These are phyloP conservation scores for Clarias platycephalus DNA, from an alignment of 2,797 vertebrate genomes.

Conservation along the genomic window DNA sequence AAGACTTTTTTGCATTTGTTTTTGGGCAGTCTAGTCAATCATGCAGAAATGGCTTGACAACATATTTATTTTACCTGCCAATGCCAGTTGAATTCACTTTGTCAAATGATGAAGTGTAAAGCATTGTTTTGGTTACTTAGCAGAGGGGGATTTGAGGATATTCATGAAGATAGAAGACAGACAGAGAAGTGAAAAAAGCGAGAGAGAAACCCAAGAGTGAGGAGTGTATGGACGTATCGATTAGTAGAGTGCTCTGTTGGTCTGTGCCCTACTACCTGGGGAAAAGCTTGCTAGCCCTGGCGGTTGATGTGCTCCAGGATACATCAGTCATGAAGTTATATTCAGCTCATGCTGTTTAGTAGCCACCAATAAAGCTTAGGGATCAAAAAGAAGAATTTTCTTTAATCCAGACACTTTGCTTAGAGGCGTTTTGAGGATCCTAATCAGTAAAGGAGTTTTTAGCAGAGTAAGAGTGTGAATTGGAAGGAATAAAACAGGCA, in stretches of 20 bases:
- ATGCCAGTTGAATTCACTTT: slow-evolving; percentile 61
- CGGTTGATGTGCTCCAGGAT: slow-evolving; percentile 64
- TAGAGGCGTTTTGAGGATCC: neutral
- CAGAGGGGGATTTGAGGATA: slow-evolving; percentile 24
- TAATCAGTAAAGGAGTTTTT: neutral
- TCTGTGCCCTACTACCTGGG: slow-evolving; percentile 49
- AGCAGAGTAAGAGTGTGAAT: neutral
- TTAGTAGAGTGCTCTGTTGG: slow-evolving; percentile 44
- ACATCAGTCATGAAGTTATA: slow-evolving; percentile 68
- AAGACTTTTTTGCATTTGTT: slow-evolving; percentile 63
- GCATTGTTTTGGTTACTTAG: slow-evolving; percentile 60
- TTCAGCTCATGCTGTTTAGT: slow-evolving; percentile 53
- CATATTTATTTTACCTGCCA: slow-evolving; percentile 73
- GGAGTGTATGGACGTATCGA: slow-evolving; percentile 39
- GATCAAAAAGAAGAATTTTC: neutral
- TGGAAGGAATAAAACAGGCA: neutral
- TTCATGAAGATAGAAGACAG: slow-evolving; percentile 14
- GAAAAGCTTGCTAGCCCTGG: slow-evolving; percentile 62
- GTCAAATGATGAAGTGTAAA: slow-evolving; percentile 61
- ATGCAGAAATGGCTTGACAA: slow-evolving; percentile 63
- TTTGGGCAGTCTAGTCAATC: slow-evolving; percentile 64
- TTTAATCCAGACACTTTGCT: slow-evolving; percentile 22
- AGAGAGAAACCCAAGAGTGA: neutral
- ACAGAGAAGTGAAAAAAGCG: slow-evolving; percentile 8
- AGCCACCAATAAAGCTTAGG: neutral